Percentiles rank a stretch among this genome's conserved stretches.
Evolutionary conservation across 1,140 invertebrate genomes (phyloP).

Genomic region (Battus philenor): DNA sequence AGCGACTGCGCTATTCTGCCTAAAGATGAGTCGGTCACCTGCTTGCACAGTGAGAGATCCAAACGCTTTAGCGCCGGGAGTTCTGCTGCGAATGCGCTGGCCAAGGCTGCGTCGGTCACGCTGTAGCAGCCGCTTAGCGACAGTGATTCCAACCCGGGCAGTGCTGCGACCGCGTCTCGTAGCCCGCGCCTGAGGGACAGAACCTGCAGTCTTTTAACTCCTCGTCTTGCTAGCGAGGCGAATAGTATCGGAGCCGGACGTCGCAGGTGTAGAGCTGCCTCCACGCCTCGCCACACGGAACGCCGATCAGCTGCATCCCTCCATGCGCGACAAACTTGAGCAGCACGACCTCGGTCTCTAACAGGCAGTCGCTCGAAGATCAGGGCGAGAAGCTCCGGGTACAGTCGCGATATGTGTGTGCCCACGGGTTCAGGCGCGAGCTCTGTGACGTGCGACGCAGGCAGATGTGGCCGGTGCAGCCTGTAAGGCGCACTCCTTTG

Average conservation of each 20-base stretch:
- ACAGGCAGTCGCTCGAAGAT: constrained; percentile 95
- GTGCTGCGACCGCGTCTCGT: constrained; percentile 89
- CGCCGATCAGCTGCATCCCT: constrained; percentile 93
- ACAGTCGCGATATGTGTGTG: constrained; percentile 91
- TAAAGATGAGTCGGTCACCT: constrained; percentile 91
- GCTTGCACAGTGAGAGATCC: constrained; percentile 95
- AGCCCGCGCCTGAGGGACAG: constrained; percentile 90
- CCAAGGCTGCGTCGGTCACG: constrained; percentile 88
- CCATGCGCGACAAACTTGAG: constrained; percentile 94
- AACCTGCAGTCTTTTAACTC: constrained; percentile 92
- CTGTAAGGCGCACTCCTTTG: constrained; percentile 73
- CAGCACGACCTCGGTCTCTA: constrained; percentile 90
- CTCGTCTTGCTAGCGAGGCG: constrained; percentile 88
- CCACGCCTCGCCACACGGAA: constrained; percentile 94
- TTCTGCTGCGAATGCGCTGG: constrained; percentile 86
- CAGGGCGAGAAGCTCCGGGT: constrained; percentile 93
- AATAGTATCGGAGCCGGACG: constrained; percentile 90
- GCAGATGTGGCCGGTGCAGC: constrained; percentile 76
- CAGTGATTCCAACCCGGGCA: constrained; percentile 91
- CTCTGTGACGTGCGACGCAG: constrained; percentile 62
- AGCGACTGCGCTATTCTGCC: constrained; percentile 88
- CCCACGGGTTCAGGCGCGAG: constrained; percentile 68
- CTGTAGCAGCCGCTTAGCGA: constrained; percentile 96
- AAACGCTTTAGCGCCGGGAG: constrained; percentile 85
- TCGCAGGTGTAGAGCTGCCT: constrained; percentile 91